Percentiles rank a stretch among this genome's conserved stretches.
phyloP scores from a whole-genome alignment of 2,888 invertebrate species.

The Agonopterix arenella region DNA sequence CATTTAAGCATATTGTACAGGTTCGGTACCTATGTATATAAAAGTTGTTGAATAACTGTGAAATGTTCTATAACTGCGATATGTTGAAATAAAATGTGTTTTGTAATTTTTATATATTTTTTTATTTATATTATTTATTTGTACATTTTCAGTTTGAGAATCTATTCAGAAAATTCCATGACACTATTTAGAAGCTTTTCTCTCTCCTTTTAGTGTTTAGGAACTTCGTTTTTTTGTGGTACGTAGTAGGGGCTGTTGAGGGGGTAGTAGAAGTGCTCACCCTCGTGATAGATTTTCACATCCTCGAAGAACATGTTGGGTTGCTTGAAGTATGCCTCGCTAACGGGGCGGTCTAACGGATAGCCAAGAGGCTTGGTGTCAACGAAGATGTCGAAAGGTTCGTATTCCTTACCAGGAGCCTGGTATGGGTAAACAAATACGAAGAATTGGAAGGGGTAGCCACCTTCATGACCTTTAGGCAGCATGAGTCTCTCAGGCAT shows the following conservation, averaged over 20 bases:
- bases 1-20: no score
- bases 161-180: constrained; percentile 4
- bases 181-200: constrained; percentile 1
- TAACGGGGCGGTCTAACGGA: constrained; percentile 76
- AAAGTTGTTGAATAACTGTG: no score
- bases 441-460: constrained; percentile 80
- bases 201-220: constrained; percentile 8
- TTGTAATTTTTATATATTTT: not conserved
- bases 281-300: constrained; percentile 65
- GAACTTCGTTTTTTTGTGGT: constrained; percentile 5
- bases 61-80: no score
- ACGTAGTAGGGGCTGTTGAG: constrained; percentile 7
- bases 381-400: constrained; percentile 33
- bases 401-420: constrained; percentile 46
- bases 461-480: constrained; percentile 83
- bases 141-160: constrained; percentile 32
- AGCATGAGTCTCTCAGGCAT: constrained; percentile 83
- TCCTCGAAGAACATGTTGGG: constrained; percentile 80
- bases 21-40: not conserved
- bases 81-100: not conserved
- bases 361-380: constrained; percentile 76
- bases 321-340: constrained; percentile 58
- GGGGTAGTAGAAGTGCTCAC: constrained; percentile 6
- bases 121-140: constrained; percentile 57
- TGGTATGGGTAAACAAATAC: constrained; percentile 77